Conservation (phyloP, 1,140 invertebrate genomes). For the Gonatopus flavifemur region DNA sequence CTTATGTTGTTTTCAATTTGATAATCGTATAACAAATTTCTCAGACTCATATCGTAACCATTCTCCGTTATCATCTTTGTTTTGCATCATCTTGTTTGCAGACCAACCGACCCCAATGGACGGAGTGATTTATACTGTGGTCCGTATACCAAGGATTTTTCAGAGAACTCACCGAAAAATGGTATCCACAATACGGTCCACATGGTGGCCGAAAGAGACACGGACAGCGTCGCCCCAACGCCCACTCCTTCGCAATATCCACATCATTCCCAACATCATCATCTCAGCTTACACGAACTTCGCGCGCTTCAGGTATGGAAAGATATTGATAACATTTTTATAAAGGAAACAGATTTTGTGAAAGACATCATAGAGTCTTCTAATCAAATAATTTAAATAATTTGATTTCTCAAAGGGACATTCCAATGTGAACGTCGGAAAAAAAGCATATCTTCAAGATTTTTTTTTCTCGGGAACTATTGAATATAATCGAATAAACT, state of each 20-base stretch:
- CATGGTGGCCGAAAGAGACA: constrained; percentile 64
- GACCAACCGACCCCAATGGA: constrained; percentile 44
- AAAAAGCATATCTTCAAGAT: too few relatives aligned
- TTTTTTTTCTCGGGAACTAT: too few relatives aligned
- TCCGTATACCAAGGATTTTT: constrained; percentile 50
- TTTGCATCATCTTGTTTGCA: constrained; percentile 35
- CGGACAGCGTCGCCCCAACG: constrained; percentile 54
- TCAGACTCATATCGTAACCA: neutral
- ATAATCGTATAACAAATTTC: too few relatives aligned
- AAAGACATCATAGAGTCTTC: too few relatives aligned
- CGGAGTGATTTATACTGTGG: constrained; percentile 52
- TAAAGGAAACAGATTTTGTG: too few relatives aligned
- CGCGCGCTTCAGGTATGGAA: constrained; percentile 64
- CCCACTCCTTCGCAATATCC: constrained; percentile 54
- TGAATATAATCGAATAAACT: too few relatives aligned
- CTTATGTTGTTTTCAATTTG: too few relatives aligned
- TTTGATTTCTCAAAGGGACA: too few relatives aligned
- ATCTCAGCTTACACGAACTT: constrained; percentile 67
- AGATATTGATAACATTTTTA: too few relatives aligned
- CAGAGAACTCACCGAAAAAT: constrained; percentile 43
- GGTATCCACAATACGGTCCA: constrained; percentile 56
- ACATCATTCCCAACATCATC: constrained; percentile 56
- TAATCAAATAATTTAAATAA: too few relatives aligned
- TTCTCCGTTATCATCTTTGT: neutral
- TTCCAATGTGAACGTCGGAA: too few relatives aligned